Evolutionary conservation across 1,140 invertebrate genomes (phyloP).

Genomic region (Leptopilina clavipes): DNA sequence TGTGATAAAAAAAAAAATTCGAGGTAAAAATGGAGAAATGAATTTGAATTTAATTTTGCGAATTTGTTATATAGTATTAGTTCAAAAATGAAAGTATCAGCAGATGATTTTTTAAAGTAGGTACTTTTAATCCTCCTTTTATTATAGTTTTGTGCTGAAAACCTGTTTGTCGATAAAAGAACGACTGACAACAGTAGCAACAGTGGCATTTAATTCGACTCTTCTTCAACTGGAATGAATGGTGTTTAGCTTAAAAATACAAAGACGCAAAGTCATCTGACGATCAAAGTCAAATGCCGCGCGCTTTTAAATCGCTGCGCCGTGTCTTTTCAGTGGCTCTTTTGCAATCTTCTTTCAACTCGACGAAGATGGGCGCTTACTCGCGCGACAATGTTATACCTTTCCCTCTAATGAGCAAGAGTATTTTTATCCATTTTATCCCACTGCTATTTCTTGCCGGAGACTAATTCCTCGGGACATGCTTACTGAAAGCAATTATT

Average conservation of each 20-base stretch:
- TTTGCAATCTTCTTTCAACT: slow-evolving; percentile 41
- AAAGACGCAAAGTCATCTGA: slow-evolving; percentile 67
- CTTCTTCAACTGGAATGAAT: slow-evolving; percentile 66
- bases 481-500: neutral
- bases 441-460: neutral
- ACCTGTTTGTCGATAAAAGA: slow-evolving; percentile 56
- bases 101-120: no score
- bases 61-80: no score
- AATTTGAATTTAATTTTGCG: no score
- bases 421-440: slow-evolving; percentile 10
- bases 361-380: neutral
- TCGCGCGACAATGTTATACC: slow-evolving; percentile 2
- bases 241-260: slow-evolving; percentile 68
- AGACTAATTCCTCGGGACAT: neutral
- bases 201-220: slow-evolving; percentile 54
- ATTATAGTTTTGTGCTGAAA: slow-evolving; percentile 35
- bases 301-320: slow-evolving; percentile 45
- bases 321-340: slow-evolving; percentile 45
- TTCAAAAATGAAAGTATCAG: no score
- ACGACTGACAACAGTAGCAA: slow-evolving; percentile 60
- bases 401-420: slow-evolving; percentile 4
- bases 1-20: no score
- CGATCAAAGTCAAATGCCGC: slow-evolving; percentile 67
- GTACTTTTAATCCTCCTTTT: no score
- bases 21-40: no score